These are phyloP conservation scores for Proales similis DNA, from an alignment of 1,140 invertebrate genomes.

Conservation along the genomic window DNA sequence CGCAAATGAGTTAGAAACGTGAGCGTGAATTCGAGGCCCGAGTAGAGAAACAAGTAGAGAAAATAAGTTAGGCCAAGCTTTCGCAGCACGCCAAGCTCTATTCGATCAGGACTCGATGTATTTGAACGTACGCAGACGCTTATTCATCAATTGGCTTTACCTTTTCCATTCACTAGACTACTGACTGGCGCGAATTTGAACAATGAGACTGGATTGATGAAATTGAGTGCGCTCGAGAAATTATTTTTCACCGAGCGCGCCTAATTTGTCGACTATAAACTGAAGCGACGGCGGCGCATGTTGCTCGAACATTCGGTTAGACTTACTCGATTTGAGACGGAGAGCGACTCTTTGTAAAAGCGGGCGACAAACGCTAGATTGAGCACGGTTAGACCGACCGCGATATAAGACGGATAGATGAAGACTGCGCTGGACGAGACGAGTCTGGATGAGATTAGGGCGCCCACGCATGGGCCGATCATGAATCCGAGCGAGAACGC, in stretches of 20 bases:
- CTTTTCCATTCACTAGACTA: constrained; percentile 48
- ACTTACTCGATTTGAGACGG: constrained; percentile 59
- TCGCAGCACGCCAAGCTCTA: constrained; percentile 57
- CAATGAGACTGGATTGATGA: constrained; percentile 64
- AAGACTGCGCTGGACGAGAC: constrained; percentile 62
- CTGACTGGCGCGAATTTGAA: constrained; percentile 59
- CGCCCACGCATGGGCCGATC: constrained; percentile 86
- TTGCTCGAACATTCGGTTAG: constrained; percentile 20
- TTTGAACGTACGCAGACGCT: constrained; percentile 2
- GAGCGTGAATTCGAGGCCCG: constrained; percentile 91
- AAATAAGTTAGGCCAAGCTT: constrained; percentile 80
- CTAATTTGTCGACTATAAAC: constrained; percentile 55
- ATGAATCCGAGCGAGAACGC: constrained; percentile 96
- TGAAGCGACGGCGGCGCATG: background rate
- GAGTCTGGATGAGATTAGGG: constrained; percentile 54
- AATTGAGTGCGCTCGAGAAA: constrained; percentile 65
- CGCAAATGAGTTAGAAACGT: constrained; percentile 90
- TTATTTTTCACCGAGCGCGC: constrained; percentile 61
- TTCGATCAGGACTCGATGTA: constrained; percentile 25
- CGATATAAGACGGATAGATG: constrained; percentile 73
- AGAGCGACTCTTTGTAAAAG: constrained; percentile 77
- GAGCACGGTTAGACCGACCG: constrained; percentile 65
- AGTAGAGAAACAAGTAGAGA: constrained; percentile 89
- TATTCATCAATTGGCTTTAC: constrained; percentile 1
- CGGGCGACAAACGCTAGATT: constrained; percentile 70